Conservation (phyloP, 1,140 invertebrate genomes). For the Apis mellifera region DNA sequence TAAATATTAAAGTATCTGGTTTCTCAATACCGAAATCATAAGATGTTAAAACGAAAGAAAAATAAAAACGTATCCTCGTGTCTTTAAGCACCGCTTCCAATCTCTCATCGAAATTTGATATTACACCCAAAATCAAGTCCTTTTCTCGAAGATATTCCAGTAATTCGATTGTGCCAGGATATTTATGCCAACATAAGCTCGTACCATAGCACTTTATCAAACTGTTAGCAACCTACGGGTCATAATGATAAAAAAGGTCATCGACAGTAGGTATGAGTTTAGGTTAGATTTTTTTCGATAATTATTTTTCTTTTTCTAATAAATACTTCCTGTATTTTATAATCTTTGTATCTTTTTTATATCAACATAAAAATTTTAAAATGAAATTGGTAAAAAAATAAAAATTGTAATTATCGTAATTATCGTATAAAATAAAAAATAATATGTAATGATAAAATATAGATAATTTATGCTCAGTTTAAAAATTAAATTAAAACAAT, state of each 20-base stretch:
- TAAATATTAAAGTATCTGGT: conserved; percentile 88
- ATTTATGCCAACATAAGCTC: conserved; percentile 86
- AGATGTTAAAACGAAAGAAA: conserved; percentile 91
- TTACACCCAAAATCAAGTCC: conserved; percentile 86
- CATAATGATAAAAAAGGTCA: conserved; percentile 56
- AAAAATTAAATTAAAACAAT: not conserved
- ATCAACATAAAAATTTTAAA: not conserved
- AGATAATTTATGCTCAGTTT: not conserved
- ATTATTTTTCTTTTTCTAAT: not conserved
- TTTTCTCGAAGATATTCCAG: conserved; percentile 83
- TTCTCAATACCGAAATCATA: conserved; percentile 89
- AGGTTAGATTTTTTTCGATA: not conserved
- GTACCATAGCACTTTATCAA: conserved; percentile 84
- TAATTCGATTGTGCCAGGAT: conserved; percentile 84
- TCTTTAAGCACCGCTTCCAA: conserved; percentile 86
- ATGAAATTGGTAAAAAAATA: not conserved
- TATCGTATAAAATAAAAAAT: not conserved
- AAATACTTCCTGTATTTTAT: not conserved
- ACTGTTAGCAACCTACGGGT: conserved; percentile 71
- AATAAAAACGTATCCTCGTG: conserved; percentile 85
- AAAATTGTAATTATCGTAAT: not conserved
- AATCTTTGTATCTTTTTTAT: not conserved
- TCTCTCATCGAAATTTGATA: conserved; percentile 94
- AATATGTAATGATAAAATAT: not conserved
- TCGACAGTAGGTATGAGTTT: conserved; percentile 37